phyloP scores from a whole-genome alignment of 2,797 vertebrate species.

The Sebastes taczanowskii region DNA sequence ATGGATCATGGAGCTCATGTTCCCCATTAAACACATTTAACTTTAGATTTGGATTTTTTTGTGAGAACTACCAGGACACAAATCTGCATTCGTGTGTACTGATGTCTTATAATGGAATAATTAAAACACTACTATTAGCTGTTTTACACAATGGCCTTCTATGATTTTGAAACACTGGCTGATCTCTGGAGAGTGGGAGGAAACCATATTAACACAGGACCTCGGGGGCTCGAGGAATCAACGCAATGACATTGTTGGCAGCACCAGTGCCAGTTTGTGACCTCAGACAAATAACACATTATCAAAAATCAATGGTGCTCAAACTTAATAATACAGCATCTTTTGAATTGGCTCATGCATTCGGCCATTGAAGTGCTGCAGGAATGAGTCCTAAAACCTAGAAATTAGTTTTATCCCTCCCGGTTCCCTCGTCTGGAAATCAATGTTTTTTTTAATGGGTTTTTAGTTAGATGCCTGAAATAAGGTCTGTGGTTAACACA shows the following conservation, averaged over 20 bases:
- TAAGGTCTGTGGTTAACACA: too few species aligned
- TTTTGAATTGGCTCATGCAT: background rate
- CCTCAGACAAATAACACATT: background rate
- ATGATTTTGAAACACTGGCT: slow-evolving; percentile 6
- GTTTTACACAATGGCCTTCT: slow-evolving; percentile 11
- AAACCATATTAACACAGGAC: slow-evolving; percentile 14
- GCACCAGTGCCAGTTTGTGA: background rate
- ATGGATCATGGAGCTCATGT: background rate
- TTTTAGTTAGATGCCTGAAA: too few species aligned
- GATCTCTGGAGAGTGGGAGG: slow-evolving; percentile 33
- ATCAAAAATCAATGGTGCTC: background rate
- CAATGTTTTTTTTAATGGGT: too few species aligned
- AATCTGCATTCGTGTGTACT: background rate
- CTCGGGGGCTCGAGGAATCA: background rate
- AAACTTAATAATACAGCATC: background rate
- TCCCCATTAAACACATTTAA: background rate
- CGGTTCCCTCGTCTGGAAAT: too few species aligned
- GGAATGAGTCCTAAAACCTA: too few species aligned
- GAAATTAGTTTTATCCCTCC: too few species aligned
- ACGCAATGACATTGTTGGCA: background rate
- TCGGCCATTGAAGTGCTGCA: background rate
- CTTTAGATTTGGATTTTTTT: background rate
- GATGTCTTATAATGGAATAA: background rate
- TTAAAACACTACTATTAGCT: background rate
- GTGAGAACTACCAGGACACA: background rate